A percentile compares a stretch with the other conserved stretches of the same genome.
Conservation (phyloP, 2,797 vertebrate genomes). For the Gobio occitaniae region DNA sequence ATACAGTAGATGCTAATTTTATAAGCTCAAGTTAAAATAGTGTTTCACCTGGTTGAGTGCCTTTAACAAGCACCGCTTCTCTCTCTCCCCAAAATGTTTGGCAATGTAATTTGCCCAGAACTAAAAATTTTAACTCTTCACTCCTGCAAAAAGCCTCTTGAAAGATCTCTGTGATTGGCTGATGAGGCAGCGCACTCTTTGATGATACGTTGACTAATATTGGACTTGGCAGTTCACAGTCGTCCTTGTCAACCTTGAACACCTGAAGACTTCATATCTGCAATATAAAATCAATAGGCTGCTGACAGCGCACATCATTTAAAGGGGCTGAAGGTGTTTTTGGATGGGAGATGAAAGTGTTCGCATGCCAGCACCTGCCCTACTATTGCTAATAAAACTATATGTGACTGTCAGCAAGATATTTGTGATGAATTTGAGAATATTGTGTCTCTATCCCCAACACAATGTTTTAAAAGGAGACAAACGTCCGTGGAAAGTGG, state of each 20-base stretch:
- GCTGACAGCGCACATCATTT: conserved; percentile 65
- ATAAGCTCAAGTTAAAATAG: background rate
- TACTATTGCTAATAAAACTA: conserved; percentile 37
- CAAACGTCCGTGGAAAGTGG: conserved; percentile 21
- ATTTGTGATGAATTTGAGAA: conserved; percentile 31
- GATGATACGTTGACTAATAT: conserved; percentile 55
- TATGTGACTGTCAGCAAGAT: conserved; percentile 40
- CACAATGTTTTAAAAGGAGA: conserved; percentile 24
- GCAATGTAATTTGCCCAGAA: background rate
- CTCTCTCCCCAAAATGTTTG: background rate
- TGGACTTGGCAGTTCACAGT: conserved; percentile 57
- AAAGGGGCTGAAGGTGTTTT: conserved; percentile 44
- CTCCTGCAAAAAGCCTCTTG: conserved; percentile 7
- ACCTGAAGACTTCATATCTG: conserved; percentile 67
- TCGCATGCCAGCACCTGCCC: conserved; percentile 26
- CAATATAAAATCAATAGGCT: conserved; percentile 71
- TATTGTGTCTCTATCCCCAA: conserved; percentile 8
- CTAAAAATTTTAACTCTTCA: background rate
- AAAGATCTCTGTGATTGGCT: conserved; percentile 33
- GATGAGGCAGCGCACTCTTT: conserved; percentile 14
- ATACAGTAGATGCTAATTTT: background rate
- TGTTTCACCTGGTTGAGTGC: background rate
- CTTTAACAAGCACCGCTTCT: background rate
- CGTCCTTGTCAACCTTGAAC: conserved; percentile 71
- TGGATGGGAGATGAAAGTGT: conserved; percentile 42